Evolutionary conservation across 2,888 invertebrate species (phyloP), one percentile per base, ranked within the genome.

Genomic region (Perdita meconis): DNA sequence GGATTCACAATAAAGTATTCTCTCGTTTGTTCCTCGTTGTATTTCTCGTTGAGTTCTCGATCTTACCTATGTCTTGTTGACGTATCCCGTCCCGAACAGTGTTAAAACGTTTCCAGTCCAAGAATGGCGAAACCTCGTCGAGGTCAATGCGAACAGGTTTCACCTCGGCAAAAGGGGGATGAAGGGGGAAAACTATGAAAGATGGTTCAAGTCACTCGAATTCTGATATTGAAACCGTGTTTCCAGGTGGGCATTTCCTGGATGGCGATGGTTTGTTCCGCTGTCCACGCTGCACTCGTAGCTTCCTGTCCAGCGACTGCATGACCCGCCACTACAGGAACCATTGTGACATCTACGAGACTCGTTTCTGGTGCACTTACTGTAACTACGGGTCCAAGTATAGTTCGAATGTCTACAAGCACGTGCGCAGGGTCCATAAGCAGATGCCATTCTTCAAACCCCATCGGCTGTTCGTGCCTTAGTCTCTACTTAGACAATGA

Each of bases 311-410:
- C 67, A 85, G 85, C 78, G 85, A 87, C 51, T 84, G 86, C 70
- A 80, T 90, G 73, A 51, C 87, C n/a, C 88, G 89, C 13, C 92
- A 92, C 81, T 86, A 87, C 68, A 89, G 86, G 60, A 89, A 86
- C 55, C 92, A 91, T 74, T 90, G 91, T 77, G 85, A 88, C 40
- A 79, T 80, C 13, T 70, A 86, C 66, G 89, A 90, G 87, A 80
- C 88, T 0, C 88, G 91, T 66, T 92, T 91, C 76, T 86, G 89
- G 66, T 92, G 92, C 69, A 86, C 88, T 8, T 90, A 88, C 73
- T 92, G 91, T 79, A 75, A 83, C 59, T 88, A 89, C 53, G 80
- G 85, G 1, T 83, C 90, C 0, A 90, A 89, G 72, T 89, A 88
- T 67, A 84, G 90, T 24, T 89, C 89, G 26, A 89, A 86, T 26